A percentile compares a stretch with the other conserved stretches of the same genome.
Evolutionary conservation across 2,888 invertebrate species (phyloP).

Genomic region (Hololepta plana): DNA sequence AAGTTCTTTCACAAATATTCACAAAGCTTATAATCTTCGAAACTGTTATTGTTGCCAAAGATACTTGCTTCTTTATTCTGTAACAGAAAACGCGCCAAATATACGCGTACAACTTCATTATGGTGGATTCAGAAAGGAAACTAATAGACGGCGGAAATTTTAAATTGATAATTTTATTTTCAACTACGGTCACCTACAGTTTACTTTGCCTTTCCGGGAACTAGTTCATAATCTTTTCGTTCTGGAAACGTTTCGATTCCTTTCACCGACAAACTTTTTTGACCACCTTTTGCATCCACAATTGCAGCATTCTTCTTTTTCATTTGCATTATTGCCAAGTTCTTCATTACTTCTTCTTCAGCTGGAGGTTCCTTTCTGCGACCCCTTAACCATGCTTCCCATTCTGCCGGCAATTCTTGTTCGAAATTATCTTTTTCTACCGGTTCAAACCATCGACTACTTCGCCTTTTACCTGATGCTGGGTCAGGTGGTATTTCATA

Average conservation of each 20-base stretch:
- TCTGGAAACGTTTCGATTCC: slow-evolving; percentile 24
- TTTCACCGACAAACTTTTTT: slow-evolving; percentile 24
- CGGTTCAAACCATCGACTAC: slow-evolving; percentile 58
- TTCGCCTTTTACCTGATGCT: slow-evolving; percentile 40
- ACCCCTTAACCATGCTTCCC: slow-evolving; percentile 73
- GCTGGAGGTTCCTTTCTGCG: slow-evolving; percentile 44
- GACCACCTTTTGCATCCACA: slow-evolving; percentile 39
- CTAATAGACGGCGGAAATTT: neutral
- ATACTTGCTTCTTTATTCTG: too few species aligned
- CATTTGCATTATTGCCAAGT: slow-evolving; percentile 48
- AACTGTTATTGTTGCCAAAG: too few species aligned
- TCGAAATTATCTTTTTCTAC: slow-evolving; percentile 41
- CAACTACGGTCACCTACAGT: too few species aligned
- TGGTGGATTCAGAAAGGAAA: slow-evolving; percentile 3
- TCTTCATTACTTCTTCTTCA: slow-evolving; percentile 51
- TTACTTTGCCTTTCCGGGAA: slow-evolving; percentile 24
- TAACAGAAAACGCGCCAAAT: too few species aligned
- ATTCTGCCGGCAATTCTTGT: slow-evolving; percentile 65
- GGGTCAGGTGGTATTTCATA: slow-evolving; percentile 58
- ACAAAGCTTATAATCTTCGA: too few species aligned
- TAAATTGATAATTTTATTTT: slow-evolving; percentile 1
- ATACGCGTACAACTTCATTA: too few species aligned
- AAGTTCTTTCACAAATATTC: too few species aligned
- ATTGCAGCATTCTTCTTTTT: slow-evolving; percentile 60
- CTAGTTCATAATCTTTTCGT: slow-evolving; percentile 34